These are phyloP conservation scores for Microvelia longipes DNA, from an alignment of 1,140 invertebrate species.

Conservation along the genomic window DNA sequence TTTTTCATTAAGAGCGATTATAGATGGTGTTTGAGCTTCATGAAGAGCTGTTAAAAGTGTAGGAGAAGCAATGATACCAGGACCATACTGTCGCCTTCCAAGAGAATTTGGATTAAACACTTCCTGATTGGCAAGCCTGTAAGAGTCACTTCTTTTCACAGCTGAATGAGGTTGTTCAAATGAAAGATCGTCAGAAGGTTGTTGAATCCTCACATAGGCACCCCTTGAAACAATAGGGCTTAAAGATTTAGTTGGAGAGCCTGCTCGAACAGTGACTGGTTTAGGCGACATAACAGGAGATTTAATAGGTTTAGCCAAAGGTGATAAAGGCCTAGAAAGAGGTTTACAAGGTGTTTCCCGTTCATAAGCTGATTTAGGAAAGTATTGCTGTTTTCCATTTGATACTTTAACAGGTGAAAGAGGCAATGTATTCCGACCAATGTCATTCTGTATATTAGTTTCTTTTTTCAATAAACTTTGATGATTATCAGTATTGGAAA, in stretches of 20 bases:
- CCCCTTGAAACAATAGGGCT: slow-evolving; percentile 16
- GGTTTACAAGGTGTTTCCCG: not conserved
- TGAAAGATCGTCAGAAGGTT: slow-evolving; percentile 18
- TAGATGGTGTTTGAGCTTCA: slow-evolving; percentile 35
- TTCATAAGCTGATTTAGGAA: slow-evolving; percentile 5
- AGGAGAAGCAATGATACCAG: slow-evolving; percentile 19
- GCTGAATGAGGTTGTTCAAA: slow-evolving; percentile 30
- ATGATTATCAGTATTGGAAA: not conserved
- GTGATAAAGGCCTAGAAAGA: slow-evolving; percentile 15
- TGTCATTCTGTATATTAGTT: slow-evolving; percentile 8
- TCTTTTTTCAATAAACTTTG: not conserved
- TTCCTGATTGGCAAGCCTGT: slow-evolving; percentile 54
- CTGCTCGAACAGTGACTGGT: slow-evolving; percentile 6
- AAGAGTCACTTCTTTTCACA: slow-evolving; percentile 68
- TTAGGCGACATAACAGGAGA: slow-evolving; percentile 10
- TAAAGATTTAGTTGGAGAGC: slow-evolving; percentile 15
- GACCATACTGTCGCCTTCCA: slow-evolving; percentile 20
- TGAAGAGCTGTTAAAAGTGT: slow-evolving; percentile 19
- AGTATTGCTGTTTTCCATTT: slow-evolving; percentile 13
- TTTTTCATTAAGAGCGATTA: no score
- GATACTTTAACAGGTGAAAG: slow-evolving; percentile 11
- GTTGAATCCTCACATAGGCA: slow-evolving; percentile 22
- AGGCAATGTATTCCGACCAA: slow-evolving; percentile 13
- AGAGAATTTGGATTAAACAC: slow-evolving; percentile 20
- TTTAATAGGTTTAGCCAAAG: slow-evolving; percentile 13